Percentiles rank a stretch among this genome's conserved stretches.
Evolutionary conservation across 2,888 invertebrate species (phyloP).

Genomic region (Amaurobius ferox): DNA sequence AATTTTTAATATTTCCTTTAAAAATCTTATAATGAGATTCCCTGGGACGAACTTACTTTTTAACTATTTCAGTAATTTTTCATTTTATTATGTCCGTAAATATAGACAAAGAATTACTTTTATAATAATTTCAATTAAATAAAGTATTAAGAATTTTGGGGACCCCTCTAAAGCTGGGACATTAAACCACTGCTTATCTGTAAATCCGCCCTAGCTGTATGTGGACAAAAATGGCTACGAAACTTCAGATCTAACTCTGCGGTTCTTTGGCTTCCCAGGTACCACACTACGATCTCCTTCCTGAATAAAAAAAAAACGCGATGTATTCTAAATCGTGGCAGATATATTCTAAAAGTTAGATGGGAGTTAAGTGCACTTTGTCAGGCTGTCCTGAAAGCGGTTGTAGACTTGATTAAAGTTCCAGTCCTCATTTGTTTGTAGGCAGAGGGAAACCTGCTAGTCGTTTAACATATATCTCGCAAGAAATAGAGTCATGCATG

Average conservation of each 20-base stretch:
- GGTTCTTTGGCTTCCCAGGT: not conserved
- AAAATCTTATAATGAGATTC: too few species aligned
- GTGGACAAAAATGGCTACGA: not conserved
- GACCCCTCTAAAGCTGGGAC: too few species aligned
- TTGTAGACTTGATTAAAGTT: slow-evolving; percentile 71
- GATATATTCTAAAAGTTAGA: slow-evolving; percentile 69
- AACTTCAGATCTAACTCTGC: not conserved
- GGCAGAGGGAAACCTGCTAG: not conserved
- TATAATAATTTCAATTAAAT: too few species aligned
- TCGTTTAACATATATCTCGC: not conserved
- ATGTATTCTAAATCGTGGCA: slow-evolving; percentile 52
- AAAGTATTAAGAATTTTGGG: too few species aligned
- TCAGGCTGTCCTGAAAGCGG: slow-evolving; percentile 66
- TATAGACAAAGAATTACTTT: too few species aligned
- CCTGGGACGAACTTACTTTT: too few species aligned
- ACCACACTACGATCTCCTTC: not conserved
- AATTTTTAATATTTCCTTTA: too few species aligned
- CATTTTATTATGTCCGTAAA: too few species aligned
- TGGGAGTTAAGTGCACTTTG: slow-evolving; percentile 60
- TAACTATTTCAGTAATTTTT: too few species aligned
- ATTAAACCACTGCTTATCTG: too few species aligned
- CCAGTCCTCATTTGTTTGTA: slow-evolving; percentile 19
- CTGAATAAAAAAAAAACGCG: slow-evolving; percentile 25
- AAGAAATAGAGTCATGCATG: not conserved
- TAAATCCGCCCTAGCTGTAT: not conserved